A percentile compares a stretch with the other conserved stretches of the same genome.
Evolutionary conservation across 2,113 vertebrate species (phyloP).

Genomic region (Nycticorax nycticorax): DNA sequence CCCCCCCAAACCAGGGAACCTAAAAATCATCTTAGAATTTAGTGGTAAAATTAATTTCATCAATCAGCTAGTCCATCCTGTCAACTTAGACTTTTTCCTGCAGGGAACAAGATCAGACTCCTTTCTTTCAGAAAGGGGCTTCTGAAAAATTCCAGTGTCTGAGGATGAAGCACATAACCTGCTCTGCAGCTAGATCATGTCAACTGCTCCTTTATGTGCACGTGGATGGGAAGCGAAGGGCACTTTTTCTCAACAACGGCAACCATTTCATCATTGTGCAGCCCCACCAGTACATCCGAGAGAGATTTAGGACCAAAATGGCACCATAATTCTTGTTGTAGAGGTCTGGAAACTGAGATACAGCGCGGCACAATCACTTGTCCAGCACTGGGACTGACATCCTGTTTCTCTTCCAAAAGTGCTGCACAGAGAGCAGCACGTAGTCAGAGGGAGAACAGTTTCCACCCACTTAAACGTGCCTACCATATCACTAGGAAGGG

Average conservation of each 20-base stretch:
- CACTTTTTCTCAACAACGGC: neutral
- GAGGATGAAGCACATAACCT: neutral
- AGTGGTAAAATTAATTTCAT: neutral
- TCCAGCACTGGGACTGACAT: neutral
- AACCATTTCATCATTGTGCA: neutral
- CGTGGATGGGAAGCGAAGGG: neutral
- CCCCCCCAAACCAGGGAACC: neutral
- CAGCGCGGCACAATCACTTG: neutral
- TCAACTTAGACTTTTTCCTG: neutral
- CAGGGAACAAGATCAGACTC: neutral
- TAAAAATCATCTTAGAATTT: neutral
- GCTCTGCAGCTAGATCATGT: neutral
- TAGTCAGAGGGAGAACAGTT: neutral
- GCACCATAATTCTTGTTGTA: neutral
- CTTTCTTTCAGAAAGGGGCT: neutral
- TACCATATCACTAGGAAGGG: neutral
- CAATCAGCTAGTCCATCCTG: neutral
- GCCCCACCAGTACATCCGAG: neutral
- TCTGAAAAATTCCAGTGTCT: neutral
- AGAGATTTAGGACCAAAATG: neutral
- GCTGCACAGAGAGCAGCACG: rapidly evolving
- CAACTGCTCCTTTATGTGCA: neutral
- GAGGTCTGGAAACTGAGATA: neutral
- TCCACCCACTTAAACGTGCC: neutral
- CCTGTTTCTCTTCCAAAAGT: neutral